A percentile compares a stretch with the other conserved stretches of the same genome.
phyloP scores from a whole-genome alignment of 2,113 vertebrate genomes.

The Columbina picui region DNA sequence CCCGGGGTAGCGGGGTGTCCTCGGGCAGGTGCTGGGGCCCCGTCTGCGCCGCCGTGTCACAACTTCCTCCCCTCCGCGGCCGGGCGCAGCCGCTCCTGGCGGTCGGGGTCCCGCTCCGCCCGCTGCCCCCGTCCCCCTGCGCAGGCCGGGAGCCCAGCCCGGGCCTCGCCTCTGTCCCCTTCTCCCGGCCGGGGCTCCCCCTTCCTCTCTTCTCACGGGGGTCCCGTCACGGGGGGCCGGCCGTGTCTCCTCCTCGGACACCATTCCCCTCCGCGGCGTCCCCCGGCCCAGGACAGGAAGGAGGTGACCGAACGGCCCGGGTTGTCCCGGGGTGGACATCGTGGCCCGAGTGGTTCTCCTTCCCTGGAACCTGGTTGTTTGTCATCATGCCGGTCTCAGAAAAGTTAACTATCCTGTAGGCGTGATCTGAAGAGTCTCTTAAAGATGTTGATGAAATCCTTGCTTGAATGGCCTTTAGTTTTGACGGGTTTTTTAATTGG shows the following conservation, averaged over 20 bases:
- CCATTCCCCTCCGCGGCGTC: background rate
- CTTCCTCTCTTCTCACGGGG: background rate
- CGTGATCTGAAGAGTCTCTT: accelerated
- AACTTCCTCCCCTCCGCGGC: accelerated
- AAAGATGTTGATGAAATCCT: too few species aligned
- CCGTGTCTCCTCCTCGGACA: too few species aligned
- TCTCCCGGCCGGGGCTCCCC: background rate
- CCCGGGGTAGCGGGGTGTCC: too few species aligned
- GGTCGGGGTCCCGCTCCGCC: background rate
- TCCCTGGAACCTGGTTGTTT: too few species aligned
- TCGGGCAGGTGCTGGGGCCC: background rate
- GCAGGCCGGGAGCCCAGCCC: too few species aligned
- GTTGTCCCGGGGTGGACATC: too few species aligned
- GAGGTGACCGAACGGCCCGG: background rate
- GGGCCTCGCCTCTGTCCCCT: background rate
- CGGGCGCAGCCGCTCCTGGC: background rate
- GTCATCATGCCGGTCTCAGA: accelerated
- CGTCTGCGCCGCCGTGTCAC: background rate
- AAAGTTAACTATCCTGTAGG: accelerated
- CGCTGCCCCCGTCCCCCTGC: background rate
- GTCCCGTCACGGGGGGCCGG: accelerated
- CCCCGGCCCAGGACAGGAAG: background rate
- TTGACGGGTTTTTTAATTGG: too few species aligned
- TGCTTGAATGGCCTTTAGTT: background rate
- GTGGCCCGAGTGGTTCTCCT: background rate